These are phyloP conservation scores for Drosophila elegans DNA, from an alignment of 1,140 invertebrate genomes.

Conservation along the genomic window DNA sequence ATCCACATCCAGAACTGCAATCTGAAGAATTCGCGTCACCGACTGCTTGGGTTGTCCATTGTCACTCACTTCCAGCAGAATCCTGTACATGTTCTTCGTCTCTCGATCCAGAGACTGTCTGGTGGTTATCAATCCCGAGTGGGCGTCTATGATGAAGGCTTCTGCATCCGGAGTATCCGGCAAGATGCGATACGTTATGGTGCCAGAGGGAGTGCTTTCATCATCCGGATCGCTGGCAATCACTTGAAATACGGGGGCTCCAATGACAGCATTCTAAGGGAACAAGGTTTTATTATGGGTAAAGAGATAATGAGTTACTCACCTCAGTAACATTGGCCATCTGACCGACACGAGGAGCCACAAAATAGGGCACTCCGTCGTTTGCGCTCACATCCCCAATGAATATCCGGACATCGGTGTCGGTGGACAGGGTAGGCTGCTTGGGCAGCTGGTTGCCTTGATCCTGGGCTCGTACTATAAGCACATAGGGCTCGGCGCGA, in stretches of 20 bases:
- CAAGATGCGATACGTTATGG: constrained; percentile 90
- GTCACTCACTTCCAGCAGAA: constrained; percentile 91
- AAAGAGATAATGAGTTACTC: constrained; percentile 70
- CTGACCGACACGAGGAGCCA: constrained; percentile 90
- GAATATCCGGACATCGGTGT: constrained; percentile 88
- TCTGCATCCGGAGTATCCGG: constrained; percentile 89
- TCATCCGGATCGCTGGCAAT: constrained; percentile 92
- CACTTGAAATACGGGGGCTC: constrained; percentile 91
- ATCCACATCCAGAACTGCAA: constrained; percentile 91
- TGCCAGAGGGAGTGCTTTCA: constrained; percentile 90
- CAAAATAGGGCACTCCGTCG: constrained; percentile 92
- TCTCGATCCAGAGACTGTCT: constrained; percentile 89
- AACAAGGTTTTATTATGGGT: no score
- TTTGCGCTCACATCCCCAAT: constrained; percentile 93
- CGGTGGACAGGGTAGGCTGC: constrained; percentile 86
- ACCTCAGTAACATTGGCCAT: constrained; percentile 89
- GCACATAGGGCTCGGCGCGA: constrained; percentile 89
- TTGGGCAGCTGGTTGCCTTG: constrained; percentile 87
- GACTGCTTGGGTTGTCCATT: constrained; percentile 91
- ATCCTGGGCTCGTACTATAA: constrained; percentile 90
- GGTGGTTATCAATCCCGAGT: constrained; percentile 91
- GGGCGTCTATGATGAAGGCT: constrained; percentile 88
- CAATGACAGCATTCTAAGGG: constrained; percentile 88
- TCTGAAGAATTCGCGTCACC: constrained; percentile 88
- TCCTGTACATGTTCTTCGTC: constrained; percentile 89